A percentile compares a stretch with the other conserved stretches of the same genome.
Evolutionary conservation across 37 sponge, comb jelly and placozoan genomes (phyloP).

Genomic region (Theonella swinhoei): DNA sequence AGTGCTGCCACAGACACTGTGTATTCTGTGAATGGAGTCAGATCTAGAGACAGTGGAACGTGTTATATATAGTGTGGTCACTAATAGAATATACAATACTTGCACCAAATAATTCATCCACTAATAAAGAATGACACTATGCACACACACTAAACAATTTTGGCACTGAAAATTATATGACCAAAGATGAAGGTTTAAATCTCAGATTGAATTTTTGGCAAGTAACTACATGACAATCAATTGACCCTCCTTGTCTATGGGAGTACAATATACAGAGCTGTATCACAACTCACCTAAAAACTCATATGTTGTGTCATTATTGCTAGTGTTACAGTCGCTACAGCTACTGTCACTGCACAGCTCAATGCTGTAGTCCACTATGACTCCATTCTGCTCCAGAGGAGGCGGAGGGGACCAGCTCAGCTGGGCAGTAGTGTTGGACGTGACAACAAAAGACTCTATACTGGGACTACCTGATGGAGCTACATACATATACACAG

Average conservation of each 20-base stretch:
- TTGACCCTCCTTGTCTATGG: too few relatives aligned
- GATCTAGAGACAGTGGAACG: background rate
- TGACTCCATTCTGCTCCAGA: constrained; percentile 30
- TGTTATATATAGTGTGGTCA: background rate
- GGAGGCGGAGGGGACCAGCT: constrained; percentile 31
- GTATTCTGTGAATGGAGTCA: constrained; percentile 16
- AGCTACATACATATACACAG: background rate
- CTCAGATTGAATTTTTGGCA: too few relatives aligned
- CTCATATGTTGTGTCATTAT: background rate
- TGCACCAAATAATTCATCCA: too few relatives aligned
- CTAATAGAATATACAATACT: too few relatives aligned
- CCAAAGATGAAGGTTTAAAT: too few relatives aligned
- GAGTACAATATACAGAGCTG: too few relatives aligned
- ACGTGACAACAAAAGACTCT: background rate
- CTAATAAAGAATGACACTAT: too few relatives aligned
- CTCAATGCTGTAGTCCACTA: background rate
- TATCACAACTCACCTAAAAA: background rate
- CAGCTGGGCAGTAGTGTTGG: background rate
- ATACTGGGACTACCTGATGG: background rate
- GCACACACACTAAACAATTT: too few relatives aligned
- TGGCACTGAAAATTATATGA: too few relatives aligned
- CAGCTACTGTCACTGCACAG: background rate
- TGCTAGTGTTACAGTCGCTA: background rate
- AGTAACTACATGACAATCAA: too few relatives aligned
- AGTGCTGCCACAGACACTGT: constrained; percentile 35